Base-by-base conservation (phyloP, 1,140 invertebrate genomes). In the Sitophilus oryzae region DNA sequence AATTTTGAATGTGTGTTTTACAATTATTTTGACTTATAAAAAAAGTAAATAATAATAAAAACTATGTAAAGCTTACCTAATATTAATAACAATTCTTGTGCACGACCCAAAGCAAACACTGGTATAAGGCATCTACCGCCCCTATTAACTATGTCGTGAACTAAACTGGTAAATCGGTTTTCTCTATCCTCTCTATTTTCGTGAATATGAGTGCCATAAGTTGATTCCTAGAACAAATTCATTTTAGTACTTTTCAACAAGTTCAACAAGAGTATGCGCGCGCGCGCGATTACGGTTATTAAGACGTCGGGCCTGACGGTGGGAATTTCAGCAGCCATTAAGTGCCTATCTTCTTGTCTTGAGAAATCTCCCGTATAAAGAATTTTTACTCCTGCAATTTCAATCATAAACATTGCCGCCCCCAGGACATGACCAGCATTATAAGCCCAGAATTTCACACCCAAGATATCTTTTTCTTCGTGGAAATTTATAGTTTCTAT, bases 361-460 rank as follows among this genome's bases (percentile, higher is more conserved):
- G 95, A 98, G 72, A 99, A 99, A 68, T 99, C 97, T 0, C 97
- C 97, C 0, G 97, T 99, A 68, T 99, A 99, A 1, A 99, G 73
- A 48, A 97, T 83, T 80, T 94, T 93, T 11, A 96, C 91, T 20
- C 94, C 96, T 45, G 96, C 96, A 58, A 99, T 99, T 81, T 99
- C 96, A 51, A 99, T 95, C 93, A 99, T 98, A 69, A 99, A 99
- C 96, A 99, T 99, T 20, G 96, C 96, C 5, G 97, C 97, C 0
- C 97, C 97, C 0, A 99, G 74, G 0, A 99, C 97, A 74, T 99
- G 97, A 0, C 97, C 97, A 1, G 94, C 97, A 73, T 97, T 96
- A 72, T 99, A 99, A 1, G 94, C 94, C 91, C 96, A 98, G 74
- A 99, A 97, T 64, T 91, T 87, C 0, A 98, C 87, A 3, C 97